Conservation (phyloP, 2,113 vertebrate species). For the Turdus rufiventris region DNA sequence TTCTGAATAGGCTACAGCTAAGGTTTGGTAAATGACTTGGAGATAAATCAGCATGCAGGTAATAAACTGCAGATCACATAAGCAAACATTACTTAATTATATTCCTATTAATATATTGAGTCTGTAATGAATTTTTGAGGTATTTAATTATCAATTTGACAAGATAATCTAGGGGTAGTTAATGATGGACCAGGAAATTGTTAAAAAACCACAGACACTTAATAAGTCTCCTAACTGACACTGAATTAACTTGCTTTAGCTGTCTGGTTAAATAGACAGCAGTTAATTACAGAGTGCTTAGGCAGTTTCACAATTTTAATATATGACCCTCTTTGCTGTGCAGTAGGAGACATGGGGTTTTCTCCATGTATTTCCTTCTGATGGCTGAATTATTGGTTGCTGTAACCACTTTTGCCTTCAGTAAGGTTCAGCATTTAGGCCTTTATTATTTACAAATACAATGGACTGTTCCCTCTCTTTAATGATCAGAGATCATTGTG, state of each 20-base stretch:
- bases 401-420: not conserved
- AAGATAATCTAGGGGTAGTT: slow-evolving; percentile 76
- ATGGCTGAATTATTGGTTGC: not conserved
- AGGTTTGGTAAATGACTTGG: slow-evolving; percentile 64
- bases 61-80: slow-evolving; percentile 74
- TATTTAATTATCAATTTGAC: slow-evolving; percentile 79
- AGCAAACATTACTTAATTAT: slow-evolving; percentile 78
- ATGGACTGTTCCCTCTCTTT: not conserved
- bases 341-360: not conserved
- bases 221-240: slow-evolving; percentile 73
- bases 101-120: slow-evolving; percentile 73
- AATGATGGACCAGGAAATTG: slow-evolving; percentile 74
- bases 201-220: slow-evolving; percentile 64
- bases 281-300: slow-evolving; percentile 71
- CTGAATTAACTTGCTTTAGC: slow-evolving; percentile 70
- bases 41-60: slow-evolving; percentile 73
- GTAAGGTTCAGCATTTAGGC: not conserved
- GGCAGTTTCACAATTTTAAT: slow-evolving; percentile 67
- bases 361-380: not conserved
- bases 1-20: slow-evolving; percentile 56
- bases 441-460: not conserved
- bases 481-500: not conserved
- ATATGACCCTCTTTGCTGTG: slow-evolving; percentile 37
- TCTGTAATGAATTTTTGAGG: slow-evolving; percentile 75
- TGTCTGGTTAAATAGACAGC: slow-evolving; percentile 73